Conservation (phyloP, 2,113 vertebrate genomes). For the Rana temporaria region DNA sequence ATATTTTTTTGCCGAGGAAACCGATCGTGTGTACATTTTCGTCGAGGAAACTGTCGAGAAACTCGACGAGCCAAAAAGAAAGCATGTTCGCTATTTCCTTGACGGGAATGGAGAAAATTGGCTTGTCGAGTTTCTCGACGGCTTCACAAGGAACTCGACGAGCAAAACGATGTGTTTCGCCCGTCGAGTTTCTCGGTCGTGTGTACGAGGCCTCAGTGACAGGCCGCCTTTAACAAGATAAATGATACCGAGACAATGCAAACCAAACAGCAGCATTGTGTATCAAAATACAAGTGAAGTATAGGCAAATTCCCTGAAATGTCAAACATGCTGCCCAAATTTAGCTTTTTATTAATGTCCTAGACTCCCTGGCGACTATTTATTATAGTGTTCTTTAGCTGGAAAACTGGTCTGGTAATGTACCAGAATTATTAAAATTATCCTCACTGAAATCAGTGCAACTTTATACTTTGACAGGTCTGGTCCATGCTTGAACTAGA, state of each 20-base stretch:
- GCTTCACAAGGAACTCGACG: too few species aligned
- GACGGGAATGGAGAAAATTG: too few species aligned
- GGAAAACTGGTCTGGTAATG: neutral
- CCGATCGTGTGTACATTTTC: too few species aligned
- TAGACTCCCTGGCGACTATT: constrained; percentile 38
- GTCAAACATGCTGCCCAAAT: constrained; percentile 14
- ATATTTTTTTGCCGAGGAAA: too few species aligned
- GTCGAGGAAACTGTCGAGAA: too few species aligned
- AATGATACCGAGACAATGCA: neutral
- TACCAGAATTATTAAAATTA: constrained; percentile 13
- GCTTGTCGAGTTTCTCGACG: too few species aligned
- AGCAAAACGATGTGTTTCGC: too few species aligned
- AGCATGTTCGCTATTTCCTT: too few species aligned
- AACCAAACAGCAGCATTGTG: neutral
- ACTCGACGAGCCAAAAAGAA: too few species aligned
- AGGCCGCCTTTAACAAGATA: too few species aligned
- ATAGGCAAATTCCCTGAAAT: constrained; percentile 15
- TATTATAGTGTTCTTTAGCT: constrained; percentile 26
- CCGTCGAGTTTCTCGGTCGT: too few species aligned
- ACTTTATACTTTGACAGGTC: constrained; percentile 37
- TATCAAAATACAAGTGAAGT: neutral
- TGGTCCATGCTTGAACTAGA: constrained; percentile 34
- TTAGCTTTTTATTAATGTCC: constrained; percentile 1
- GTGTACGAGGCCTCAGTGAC: too few species aligned
- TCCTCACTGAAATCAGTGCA: neutral